These are phyloP conservation scores for Ambastaia sidthimunki DNA, from an alignment of 2,797 vertebrate genomes.

Conservation along the genomic window DNA sequence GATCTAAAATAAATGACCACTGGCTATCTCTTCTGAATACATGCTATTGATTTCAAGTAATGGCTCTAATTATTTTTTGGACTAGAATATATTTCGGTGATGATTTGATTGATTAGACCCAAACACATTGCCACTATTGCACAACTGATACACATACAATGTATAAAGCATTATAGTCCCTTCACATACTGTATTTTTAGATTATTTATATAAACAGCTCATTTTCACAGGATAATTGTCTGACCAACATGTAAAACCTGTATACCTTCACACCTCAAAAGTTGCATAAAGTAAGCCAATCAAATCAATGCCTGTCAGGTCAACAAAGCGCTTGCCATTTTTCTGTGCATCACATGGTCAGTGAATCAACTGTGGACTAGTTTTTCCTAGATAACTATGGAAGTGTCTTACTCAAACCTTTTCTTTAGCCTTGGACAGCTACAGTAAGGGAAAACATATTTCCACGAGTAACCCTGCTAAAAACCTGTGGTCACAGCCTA, in stretches of 20 bases:
- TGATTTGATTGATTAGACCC: constrained; percentile 85
- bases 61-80: constrained; percentile 83
- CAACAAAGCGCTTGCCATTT: neutral
- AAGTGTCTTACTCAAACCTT: neutral
- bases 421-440: constrained; percentile 64
- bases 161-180: constrained; percentile 9
- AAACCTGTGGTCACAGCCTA: constrained; percentile 74
- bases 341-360: neutral
- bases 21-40: constrained; percentile 81
- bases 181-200: neutral
- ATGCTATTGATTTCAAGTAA: constrained; percentile 80
- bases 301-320: neutral
- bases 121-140: constrained; percentile 69
- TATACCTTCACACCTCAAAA: neutral
- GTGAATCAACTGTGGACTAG: neutral
- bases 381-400: neutral
- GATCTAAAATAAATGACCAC: constrained; percentile 79
- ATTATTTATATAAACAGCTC: neutral
- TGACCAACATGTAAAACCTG: constrained; percentile 1
- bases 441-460: constrained; percentile 75
- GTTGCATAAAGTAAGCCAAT: neutral
- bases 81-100: constrained; percentile 79
- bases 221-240: neutral
- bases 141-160: constrained; percentile 37
- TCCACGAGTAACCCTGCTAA: constrained; percentile 75